phyloP scores from a whole-genome alignment of 2,888 invertebrate genomes.

The Eupithecia centaureata region DNA sequence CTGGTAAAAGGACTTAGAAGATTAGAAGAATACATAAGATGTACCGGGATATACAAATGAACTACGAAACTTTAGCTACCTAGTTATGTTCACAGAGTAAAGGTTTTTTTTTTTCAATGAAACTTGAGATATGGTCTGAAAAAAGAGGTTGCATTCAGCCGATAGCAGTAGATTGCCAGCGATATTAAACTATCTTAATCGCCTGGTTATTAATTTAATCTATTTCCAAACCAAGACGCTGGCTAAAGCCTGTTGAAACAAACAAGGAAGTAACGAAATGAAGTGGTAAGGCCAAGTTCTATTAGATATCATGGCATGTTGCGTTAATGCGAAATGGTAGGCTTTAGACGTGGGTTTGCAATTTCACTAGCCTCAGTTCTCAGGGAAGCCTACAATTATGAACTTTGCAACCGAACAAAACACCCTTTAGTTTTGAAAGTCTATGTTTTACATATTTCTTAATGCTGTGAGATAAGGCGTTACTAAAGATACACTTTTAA shows the following conservation, averaged over 20 bases:
- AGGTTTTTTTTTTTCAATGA: no score
- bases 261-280: background rate
- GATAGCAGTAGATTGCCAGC: no score
- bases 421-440: conserved; percentile 10
- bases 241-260: background rate
- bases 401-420: conserved; percentile 11
- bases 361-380: conserved; percentile 2
- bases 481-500: conserved; percentile 43
- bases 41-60: no score
- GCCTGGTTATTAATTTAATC: no score
- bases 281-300: conserved; percentile 1
- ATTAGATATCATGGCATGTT: conserved; percentile 20
- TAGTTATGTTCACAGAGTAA: no score
- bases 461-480: conserved; percentile 43
- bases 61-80: no score
- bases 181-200: no score
- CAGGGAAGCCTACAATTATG: conserved; percentile 13
- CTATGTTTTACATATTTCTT: conserved; percentile 19
- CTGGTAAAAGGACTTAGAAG: no score
- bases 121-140: no score
- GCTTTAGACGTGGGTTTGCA: conserved; percentile 4
- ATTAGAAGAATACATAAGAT: no score
- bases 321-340: conserved; percentile 25
- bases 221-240: background rate
- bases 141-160: no score